A percentile compares a stretch with the other conserved stretches of the same genome.
Evolutionary conservation across 2,113 vertebrate genomes (phyloP).

Genomic region (Nothoprocta perdicaria): DNA sequence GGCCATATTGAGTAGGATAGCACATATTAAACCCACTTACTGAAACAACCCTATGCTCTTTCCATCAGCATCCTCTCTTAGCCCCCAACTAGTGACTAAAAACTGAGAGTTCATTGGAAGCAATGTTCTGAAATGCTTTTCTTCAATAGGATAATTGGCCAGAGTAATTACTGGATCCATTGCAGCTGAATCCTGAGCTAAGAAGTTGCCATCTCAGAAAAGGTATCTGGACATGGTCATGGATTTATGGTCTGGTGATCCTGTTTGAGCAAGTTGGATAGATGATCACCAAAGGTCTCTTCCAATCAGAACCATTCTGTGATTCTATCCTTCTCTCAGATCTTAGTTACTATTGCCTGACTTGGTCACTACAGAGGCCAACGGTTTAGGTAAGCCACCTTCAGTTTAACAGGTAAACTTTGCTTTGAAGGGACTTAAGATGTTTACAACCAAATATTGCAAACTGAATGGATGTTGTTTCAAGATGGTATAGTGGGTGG

Average conservation of each 20-base stretch:
- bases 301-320: too few relatives aligned
- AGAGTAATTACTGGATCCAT: neutral
- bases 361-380: neutral
- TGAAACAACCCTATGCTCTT: neutral
- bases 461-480: neutral
- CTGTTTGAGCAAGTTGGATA: too few relatives aligned
- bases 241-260: too few relatives aligned
- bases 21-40: neutral
- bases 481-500: neutral
- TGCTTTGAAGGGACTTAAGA: neutral
- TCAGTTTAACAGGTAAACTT: neutral
- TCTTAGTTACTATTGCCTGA: neutral
- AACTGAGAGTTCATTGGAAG: neutral
- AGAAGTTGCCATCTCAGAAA: accelerated
- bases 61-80: neutral
- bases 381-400: neutral
- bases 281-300: too few relatives aligned
- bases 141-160: neutral
- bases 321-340: neutral
- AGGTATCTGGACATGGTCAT: too few relatives aligned
- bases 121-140: neutral
- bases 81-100: neutral
- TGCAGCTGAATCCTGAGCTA: neutral
- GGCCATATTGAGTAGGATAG: neutral
- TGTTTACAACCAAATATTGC: neutral